A percentile compares a stretch with the other conserved stretches of the same genome.
phyloP scores from a whole-genome alignment of 2,113 vertebrate genomes.

The Peromyscus californicus region DNA sequence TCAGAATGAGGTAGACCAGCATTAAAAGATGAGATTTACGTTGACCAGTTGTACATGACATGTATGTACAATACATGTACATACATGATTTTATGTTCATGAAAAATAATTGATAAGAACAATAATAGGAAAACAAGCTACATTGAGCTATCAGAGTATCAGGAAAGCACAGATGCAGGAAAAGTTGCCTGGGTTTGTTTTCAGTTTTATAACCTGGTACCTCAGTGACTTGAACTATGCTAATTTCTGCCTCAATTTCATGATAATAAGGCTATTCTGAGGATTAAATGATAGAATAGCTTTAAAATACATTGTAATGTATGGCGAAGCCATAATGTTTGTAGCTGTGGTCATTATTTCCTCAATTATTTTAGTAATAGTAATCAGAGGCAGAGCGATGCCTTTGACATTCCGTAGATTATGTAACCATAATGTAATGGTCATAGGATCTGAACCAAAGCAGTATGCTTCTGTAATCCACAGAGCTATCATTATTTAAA shows the following conservation, averaged over 20 bases:
- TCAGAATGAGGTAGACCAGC: neutral
- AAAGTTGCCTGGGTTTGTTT: neutral
- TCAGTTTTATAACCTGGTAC: neutral
- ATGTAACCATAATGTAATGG: neutral
- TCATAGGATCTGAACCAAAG: neutral
- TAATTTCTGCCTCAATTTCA: neutral
- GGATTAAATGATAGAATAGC: neutral
- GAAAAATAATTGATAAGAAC: neutral
- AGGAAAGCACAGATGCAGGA: neutral
- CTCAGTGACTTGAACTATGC: neutral
- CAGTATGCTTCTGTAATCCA: neutral
- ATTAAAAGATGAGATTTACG: neutral
- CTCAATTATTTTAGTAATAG: neutral
- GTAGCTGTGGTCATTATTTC: neutral
- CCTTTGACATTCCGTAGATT: neutral
- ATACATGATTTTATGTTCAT: neutral
- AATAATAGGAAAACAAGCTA: too few species aligned
- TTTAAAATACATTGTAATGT: neutral
- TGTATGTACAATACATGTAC: too few species aligned
- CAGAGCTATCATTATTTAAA: neutral
- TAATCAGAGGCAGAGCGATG: neutral
- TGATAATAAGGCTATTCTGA: neutral
- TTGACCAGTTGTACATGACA: too few species aligned
- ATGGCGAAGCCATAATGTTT: neutral
- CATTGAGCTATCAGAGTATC: neutral